phyloP scores from a whole-genome alignment of 2,113 vertebrate genomes.

The Nibea albiflora region DNA sequence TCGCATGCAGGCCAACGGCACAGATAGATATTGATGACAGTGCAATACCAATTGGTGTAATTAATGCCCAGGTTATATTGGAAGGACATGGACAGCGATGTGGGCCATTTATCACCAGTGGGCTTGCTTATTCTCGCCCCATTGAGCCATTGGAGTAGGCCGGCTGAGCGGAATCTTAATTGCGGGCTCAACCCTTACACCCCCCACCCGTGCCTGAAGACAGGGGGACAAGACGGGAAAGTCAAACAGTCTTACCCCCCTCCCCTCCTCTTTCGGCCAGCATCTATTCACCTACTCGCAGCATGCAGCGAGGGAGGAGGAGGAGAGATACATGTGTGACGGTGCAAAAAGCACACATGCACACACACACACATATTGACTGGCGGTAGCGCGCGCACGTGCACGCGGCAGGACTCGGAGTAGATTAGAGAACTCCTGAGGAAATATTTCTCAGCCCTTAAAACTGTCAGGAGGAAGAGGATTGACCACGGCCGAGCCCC shows the following conservation, averaged over 20 bases:
- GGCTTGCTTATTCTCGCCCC: conserved; percentile 75
- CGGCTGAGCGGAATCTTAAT: conserved; percentile 81
- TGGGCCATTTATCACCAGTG: conserved; percentile 81
- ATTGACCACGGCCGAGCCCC: conserved; percentile 63
- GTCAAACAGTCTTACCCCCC: conserved; percentile 43
- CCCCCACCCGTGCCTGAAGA: conserved; percentile 43
- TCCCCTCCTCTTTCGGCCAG: conserved; percentile 19
- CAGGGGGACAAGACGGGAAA: conserved; percentile 61
- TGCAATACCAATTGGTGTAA: conserved; percentile 82
- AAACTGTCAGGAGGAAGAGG: conserved; percentile 59
- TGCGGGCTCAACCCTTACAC: conserved; percentile 54
- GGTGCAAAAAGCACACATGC: conserved; percentile 1
- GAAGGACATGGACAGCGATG: conserved; percentile 75
- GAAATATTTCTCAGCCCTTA: conserved; percentile 60
- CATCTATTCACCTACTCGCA: conserved; percentile 47
- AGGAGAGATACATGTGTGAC: conserved; percentile 20
- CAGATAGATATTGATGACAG: conserved; percentile 82
- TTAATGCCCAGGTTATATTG: conserved; percentile 83
- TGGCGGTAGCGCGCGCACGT: conserved; percentile 5
- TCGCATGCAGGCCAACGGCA: conserved; percentile 23
- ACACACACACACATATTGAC: conserved; percentile 12
- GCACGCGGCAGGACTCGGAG: conserved; percentile 58
- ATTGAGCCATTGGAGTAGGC: conserved; percentile 77
- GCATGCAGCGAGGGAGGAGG: not conserved
- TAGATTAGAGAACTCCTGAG: conserved; percentile 75